Evolutionary conservation across 2,888 invertebrate genomes (phyloP).

Genomic region (Volucella zonaria): DNA sequence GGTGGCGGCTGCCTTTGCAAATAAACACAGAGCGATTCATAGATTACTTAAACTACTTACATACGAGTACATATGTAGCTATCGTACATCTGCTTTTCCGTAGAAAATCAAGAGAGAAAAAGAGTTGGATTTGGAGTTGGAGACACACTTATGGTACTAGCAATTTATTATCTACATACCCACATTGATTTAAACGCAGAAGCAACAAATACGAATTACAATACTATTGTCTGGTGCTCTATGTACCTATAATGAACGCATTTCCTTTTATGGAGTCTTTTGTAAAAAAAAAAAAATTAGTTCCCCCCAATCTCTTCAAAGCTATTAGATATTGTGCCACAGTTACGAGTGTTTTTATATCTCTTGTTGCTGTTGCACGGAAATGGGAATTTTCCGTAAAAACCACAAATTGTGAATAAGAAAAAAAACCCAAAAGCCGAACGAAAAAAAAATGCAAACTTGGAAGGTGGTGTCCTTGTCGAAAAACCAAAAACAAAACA

Average conservation of each 20-base stretch:
- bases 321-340: slow-evolving; percentile 58
- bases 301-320: slow-evolving; percentile 2
- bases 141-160: slow-evolving; percentile 8
- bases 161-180: background rate
- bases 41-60: slow-evolving; percentile 37
- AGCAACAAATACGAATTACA: slow-evolving; percentile 45
- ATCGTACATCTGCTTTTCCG: background rate
- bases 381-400: slow-evolving; percentile 46
- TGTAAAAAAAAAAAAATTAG: slow-evolving; percentile 2
- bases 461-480: slow-evolving; percentile 65
- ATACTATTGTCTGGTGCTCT: background rate
- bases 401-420: slow-evolving; percentile 51
- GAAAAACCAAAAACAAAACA: slow-evolving; percentile 33
- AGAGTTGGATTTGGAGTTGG: background rate
- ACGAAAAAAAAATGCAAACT: slow-evolving; percentile 57
- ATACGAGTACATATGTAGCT: too few species aligned
- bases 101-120: slow-evolving; percentile 3
- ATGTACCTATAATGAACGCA: background rate
- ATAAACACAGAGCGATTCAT: slow-evolving; percentile 36
- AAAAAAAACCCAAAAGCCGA: background rate
- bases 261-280: slow-evolving; percentile 4
- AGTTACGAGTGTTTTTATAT: background rate
- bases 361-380: slow-evolving; percentile 55
- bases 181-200: background rate
- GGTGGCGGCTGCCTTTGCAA: background rate